Evolutionary conservation across 1,140 invertebrate genomes (phyloP).

Genomic region (Orchestia grillus): DNA sequence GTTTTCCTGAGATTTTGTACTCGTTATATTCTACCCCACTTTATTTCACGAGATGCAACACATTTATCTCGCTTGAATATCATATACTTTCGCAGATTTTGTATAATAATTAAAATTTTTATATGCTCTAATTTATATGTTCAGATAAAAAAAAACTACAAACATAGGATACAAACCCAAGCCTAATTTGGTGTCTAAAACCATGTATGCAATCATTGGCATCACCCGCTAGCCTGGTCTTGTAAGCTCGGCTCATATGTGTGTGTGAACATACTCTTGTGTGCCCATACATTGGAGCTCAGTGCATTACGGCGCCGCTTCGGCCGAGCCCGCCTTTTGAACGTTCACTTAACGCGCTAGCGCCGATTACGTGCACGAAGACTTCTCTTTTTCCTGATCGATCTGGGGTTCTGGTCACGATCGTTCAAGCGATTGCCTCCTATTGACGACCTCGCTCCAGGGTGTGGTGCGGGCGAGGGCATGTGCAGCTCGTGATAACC

Average conservation of each 20-base stretch:
- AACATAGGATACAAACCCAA: neutral
- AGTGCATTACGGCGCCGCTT: neutral
- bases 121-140: neutral
- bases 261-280: too few species aligned
- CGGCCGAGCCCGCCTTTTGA: neutral
- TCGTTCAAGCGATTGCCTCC: neutral
- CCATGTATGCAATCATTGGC: neutral
- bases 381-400: neutral
- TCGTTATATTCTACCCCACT: neutral
- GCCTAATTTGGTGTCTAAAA: neutral
- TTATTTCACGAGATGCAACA: neutral
- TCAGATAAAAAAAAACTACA: neutral
- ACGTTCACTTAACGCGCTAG: neutral
- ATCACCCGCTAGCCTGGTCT: neutral
- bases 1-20: neutral
- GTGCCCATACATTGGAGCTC: neutral
- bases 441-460: neutral
- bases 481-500: neutral
- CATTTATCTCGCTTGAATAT: neutral
- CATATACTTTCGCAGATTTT: too few species aligned
- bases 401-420: neutral
- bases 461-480: neutral
- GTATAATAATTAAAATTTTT: too few species aligned
- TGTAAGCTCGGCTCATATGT: neutral
- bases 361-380: neutral